Evolutionary conservation across 2,113 vertebrate genomes (phyloP), one percentile per base, ranked within the genome.

Genomic region (Pelecanoides urinatrix): DNA sequence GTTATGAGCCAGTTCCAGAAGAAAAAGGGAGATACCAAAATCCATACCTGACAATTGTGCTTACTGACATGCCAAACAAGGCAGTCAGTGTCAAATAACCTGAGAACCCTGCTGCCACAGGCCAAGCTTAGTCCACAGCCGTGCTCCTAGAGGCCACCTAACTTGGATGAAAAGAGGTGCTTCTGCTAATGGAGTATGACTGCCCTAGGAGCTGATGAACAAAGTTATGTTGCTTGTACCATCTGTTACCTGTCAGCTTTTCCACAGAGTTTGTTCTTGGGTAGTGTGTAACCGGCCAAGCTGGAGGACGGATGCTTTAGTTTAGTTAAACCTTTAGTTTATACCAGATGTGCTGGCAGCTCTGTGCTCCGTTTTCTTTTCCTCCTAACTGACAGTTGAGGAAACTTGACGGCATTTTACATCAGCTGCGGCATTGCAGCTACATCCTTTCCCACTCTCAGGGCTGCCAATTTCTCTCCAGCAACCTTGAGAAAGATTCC

Each of bases 201-300:
- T 67, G 62, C 86, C 49, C 81, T 13, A 84, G 73, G 75, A 84
- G 67, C 45, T 75, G 79, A 40, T 0, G 25, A 94, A 88, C 88
- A 75, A 66, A 91, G 90, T 83, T 59, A 77, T 9, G 47, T 13
- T 81, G 67, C 71, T 55, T 63, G 72, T 25, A 88, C 93, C 92
- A 95, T 95, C 92, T 96, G 97, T 45, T 94, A 94, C 47, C 88
- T 92, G 91, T 93, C 92, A 96, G 65, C 47, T 88, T 72, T 88
- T 95, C 84, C 88, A 83, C 21, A 61, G 81, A 84, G 82, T 58
- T 91, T 90, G 53, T 96, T 90, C 94, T 79, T 75, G 36, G 65
- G 61, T 61, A 91, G 76, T 18, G 53, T 62, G 56, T 75, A 94
- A 82, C 77, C 2, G 26, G 80, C 84, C 76, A 93, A 52, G 83